Conservation (phyloP, 2,888 invertebrate genomes). For the Blomia tropicalis region DNA sequence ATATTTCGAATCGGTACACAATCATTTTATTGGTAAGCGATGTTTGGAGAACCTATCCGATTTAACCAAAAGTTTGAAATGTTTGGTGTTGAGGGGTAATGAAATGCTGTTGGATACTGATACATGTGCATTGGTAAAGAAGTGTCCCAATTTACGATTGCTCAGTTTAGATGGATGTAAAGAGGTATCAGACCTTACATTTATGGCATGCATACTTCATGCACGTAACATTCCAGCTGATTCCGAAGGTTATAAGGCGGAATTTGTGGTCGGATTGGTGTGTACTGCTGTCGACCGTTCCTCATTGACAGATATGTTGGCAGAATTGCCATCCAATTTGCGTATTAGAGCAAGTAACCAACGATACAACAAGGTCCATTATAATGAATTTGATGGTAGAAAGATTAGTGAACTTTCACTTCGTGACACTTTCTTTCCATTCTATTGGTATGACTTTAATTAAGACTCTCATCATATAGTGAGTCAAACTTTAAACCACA, state of each 20-base stretch:
- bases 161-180: conserved; percentile 18
- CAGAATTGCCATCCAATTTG: background rate
- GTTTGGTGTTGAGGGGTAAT: conserved; percentile 12
- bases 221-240: background rate
- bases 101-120: background rate
- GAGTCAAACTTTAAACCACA: too few relatives aligned
- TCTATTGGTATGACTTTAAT: conserved; percentile 13
- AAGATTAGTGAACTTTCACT: background rate
- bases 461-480: too few relatives aligned
- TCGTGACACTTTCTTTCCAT: background rate
- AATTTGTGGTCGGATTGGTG: background rate
- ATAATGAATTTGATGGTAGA: background rate
- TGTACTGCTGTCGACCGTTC: conserved; percentile 4
- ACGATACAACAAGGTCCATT: background rate
- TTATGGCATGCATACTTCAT: conserved; percentile 8
- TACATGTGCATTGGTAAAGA: background rate
- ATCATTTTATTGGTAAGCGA: conserved; percentile 17
- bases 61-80: background rate
- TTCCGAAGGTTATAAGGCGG: background rate
- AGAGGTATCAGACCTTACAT: background rate
- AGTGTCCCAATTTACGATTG: background rate
- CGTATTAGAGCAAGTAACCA: background rate
- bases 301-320: background rate
- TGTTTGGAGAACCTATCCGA: background rate
- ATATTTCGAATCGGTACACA: conserved; percentile 20